These are phyloP conservation scores for Eriocheir sinensis DNA, from an alignment of 1,140 invertebrate species.

Conservation along the genomic window DNA sequence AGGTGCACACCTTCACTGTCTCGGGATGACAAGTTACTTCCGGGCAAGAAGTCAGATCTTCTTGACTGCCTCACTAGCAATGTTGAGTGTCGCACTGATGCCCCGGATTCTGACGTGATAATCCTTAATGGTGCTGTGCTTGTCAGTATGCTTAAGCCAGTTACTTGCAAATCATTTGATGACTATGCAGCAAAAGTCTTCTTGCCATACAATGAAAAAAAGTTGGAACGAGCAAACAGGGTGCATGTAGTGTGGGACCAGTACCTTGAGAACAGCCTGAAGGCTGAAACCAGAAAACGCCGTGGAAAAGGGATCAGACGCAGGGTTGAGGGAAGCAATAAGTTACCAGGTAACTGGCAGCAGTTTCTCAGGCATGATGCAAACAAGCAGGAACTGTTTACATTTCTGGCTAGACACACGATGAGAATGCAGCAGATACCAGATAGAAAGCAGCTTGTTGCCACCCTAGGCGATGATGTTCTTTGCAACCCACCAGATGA, in stretches of 20 bases:
- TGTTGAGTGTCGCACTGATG: not conserved
- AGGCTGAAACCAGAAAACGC: not conserved
- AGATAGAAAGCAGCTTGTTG: not conserved
- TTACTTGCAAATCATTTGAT: not conserved
- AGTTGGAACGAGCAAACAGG: too few species aligned
- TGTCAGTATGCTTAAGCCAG: slow-evolving; percentile 53
- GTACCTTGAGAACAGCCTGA: slow-evolving; percentile 36
- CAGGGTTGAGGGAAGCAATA: not conserved
- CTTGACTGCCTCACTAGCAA: slow-evolving; percentile 48
- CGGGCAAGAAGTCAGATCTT: slow-evolving; percentile 41
- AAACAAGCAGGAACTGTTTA: slow-evolving; percentile 44
- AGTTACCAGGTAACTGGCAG: slow-evolving; percentile 36
- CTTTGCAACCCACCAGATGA: not conserved
- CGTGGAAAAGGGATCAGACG: not conserved
- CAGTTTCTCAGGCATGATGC: slow-evolving; percentile 4
- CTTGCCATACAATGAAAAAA: too few species aligned
- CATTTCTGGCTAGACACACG: slow-evolving; percentile 23
- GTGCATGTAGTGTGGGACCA: too few species aligned
- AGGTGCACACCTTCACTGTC: slow-evolving; percentile 29
- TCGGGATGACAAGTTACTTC: too few species aligned
- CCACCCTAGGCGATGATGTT: not conserved
- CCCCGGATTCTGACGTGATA: too few species aligned
- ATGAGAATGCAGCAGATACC: not conserved
- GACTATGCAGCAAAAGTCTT: too few species aligned
- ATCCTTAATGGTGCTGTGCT: slow-evolving; percentile 40